Evolutionary conservation across 2,113 vertebrate genomes (phyloP), one percentile per base, ranked within the genome.

Genomic region (Seriola rivoliana): DNA sequence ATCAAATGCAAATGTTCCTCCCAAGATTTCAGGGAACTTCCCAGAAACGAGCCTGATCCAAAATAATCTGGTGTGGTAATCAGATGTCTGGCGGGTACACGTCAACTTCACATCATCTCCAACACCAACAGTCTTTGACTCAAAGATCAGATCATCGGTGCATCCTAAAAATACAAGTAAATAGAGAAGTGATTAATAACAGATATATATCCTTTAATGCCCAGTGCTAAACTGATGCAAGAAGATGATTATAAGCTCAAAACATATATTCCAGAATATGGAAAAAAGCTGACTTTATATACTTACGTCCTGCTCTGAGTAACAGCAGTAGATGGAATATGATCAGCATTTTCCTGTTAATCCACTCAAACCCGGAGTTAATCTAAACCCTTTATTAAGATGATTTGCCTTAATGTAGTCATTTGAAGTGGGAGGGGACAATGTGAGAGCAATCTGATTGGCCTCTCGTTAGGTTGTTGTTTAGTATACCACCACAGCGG

Each of bases 41-140:
- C 87, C 87, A 78, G 89, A 63, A 78, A 83, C n/a, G 38, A 86
- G 21, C 42, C 77, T 82, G 55, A 90, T 70, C 89, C 91, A 92
- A n/a, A 72, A 74, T 0, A 87, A 66, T 0, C 1, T 29, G 2
- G 34, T 3, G 0, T 11, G 1, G 3, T 57, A 0, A 23, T 6
- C 7, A 36, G 48, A 34, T 0, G 0, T 0, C 0, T 2, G 0
- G 0, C 81, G 66, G 0, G 0, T 3, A 59, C 91, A 92, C 1
- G 32, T 62, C 1, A 92, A 21, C 0, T 19, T 87, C 50, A 4
- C 89, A 75, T 0, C 3, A 14, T 29, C 50, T 76, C 81, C 85
- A 52, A 66, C 66, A 71, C 13, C 59, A 44, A 52, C 63, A 29
- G 40, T 84, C 58, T 50, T 42, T 29, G 19, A 50, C 7, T 55